phyloP scores from a whole-genome alignment of 2,888 invertebrate genomes.

The Trichopria drosophilae region DNA sequence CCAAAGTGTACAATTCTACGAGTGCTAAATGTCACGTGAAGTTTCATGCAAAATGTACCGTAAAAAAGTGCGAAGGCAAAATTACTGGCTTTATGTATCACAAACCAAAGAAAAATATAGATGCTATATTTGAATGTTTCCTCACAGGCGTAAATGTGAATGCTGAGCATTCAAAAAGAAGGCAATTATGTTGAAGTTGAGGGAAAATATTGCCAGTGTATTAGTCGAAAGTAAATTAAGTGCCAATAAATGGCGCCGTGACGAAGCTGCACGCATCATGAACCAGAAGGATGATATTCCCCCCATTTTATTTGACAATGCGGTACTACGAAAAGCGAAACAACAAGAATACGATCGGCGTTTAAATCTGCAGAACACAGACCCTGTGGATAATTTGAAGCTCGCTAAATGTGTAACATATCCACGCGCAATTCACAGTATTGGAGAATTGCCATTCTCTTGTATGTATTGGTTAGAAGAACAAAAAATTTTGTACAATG shows the following conservation, averaged over 20 bases:
- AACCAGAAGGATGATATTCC: slow-evolving; percentile 18
- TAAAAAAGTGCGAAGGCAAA: slow-evolving; percentile 4
- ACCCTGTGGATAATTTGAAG: slow-evolving; percentile 20
- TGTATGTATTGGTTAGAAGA: slow-evolving; percentile 24
- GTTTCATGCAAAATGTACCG: slow-evolving; percentile 13
- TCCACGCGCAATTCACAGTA: slow-evolving; percentile 8
- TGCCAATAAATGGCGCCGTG: slow-evolving; percentile 18
- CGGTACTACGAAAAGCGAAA: slow-evolving; percentile 29
- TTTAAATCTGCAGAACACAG: slow-evolving; percentile 2
- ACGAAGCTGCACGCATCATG: slow-evolving; percentile 18
- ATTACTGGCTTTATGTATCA: not conserved
- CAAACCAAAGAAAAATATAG: slow-evolving; percentile 4
- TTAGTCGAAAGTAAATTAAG: slow-evolving; percentile 15
- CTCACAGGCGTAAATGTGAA: not conserved
- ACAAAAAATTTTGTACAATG: too few relatives aligned
- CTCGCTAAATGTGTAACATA: slow-evolving; percentile 11
- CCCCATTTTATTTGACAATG: slow-evolving; percentile 10
- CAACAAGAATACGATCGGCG: slow-evolving; percentile 22
- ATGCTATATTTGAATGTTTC: slow-evolving; percentile 18
- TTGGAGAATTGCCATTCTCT: slow-evolving; percentile 21
- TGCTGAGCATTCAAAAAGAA: slow-evolving; percentile 3
- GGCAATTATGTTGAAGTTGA: slow-evolving; percentile 6
- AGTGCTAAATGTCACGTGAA: slow-evolving; percentile 12
- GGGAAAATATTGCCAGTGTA: slow-evolving; percentile 8
- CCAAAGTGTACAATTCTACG: not conserved